Conservation (phyloP, 2,113 vertebrate species). For the Rhinichthys klamathensis region DNA sequence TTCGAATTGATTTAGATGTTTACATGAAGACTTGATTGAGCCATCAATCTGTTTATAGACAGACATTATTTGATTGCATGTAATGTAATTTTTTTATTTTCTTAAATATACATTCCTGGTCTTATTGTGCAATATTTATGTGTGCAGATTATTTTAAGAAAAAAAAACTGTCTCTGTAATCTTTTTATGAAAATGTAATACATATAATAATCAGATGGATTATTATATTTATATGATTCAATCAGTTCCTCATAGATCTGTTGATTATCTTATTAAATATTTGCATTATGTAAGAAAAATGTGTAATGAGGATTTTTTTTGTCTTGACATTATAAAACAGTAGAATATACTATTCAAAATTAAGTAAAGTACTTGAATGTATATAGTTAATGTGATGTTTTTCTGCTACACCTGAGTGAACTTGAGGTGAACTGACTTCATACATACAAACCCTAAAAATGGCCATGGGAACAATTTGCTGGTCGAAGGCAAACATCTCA, state of each 20-base stretch:
- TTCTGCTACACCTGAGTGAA: background rate
- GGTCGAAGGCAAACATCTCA: no score
- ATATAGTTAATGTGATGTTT: background rate
- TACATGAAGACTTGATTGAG: background rate
- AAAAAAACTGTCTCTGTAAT: no score
- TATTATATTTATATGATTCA: no score
- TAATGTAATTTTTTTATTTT: background rate
- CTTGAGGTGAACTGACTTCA: background rate
- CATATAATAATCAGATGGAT: no score
- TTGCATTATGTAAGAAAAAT: background rate
- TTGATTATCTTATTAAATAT: background rate
- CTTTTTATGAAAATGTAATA: no score
- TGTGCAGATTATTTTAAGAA: background rate
- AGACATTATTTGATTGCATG: background rate
- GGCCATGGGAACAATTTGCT: background rate
- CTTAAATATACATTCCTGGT: background rate
- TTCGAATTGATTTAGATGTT: background rate
- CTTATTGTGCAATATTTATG: background rate
- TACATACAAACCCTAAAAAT: background rate
- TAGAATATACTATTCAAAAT: background rate
- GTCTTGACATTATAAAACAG: background rate
- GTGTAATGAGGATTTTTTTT: background rate
- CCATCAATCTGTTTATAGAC: background rate
- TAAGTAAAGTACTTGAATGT: background rate
- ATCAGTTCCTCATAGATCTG: no score